Evolutionary conservation across 2,113 vertebrate species (phyloP), one percentile per base, ranked within the genome.

Genomic region (Esox niger): DNA sequence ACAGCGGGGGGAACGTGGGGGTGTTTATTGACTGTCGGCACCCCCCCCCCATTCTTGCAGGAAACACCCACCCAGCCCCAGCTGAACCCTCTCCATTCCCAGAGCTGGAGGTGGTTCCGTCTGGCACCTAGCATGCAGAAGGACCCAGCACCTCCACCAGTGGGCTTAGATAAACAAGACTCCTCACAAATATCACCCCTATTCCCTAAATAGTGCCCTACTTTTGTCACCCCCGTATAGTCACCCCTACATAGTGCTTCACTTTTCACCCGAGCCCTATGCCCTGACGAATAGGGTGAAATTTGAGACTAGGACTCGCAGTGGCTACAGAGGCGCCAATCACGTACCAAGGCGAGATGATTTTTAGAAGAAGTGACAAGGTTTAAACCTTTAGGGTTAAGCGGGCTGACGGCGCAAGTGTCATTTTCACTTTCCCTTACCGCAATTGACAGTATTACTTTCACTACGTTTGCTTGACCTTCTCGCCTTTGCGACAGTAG

Each of bases 21-120:
- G 81, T 81, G 82, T 86, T 86, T 86, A 86, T 83, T 84, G 81
- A 79, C 81, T 83, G 75, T 38, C 77, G 77, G 82, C 80, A 62
- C 68, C 21, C n/a, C 21, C n/a, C 8, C 47, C 21, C 47, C n/a
- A n/a, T 4, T 68, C 69, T 47, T 29, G 65, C n/a, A 52, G 54
- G 62, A 57, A 8, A 57, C 55, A 57, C 26, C 25, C 54, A 55
- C 54, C 61, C 62, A 64, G 13, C 60, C 62, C 79, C 81, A 84
- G 80, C 85, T 84, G 83, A 88, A n/a, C 83, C 79, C 47, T 74
- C 76, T 78, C 81, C 85, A 15, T 15, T 43, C 13, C 85, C 11
- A 63, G 72, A 73, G 83, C 78, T 87, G 79, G 85, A 78, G 77
- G 64, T 26, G 35, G 29, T 84, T 82, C 84, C 85, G 79, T 74